Conservation (phyloP, 2,113 vertebrate genomes). For the Rhinogobius similis region DNA sequence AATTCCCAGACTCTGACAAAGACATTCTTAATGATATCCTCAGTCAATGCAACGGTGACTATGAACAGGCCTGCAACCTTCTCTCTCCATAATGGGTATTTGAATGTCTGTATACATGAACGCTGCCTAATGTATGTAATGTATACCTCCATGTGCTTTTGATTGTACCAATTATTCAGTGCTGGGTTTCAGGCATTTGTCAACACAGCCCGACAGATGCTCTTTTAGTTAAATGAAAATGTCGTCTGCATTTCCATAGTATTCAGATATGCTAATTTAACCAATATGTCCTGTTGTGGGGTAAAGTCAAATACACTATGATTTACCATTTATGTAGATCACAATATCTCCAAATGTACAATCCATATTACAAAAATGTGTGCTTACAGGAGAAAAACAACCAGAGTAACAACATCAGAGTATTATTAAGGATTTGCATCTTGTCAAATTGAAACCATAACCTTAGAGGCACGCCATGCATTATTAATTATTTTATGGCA, state of each 20-base stretch:
- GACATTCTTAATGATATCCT: conserved; percentile 67
- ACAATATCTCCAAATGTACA: background rate
- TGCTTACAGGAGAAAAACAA: background rate
- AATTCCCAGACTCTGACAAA: conserved; percentile 52
- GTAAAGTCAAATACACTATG: background rate
- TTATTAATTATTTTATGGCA: too few relatives aligned
- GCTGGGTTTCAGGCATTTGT: conserved; percentile 31
- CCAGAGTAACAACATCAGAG: too few relatives aligned
- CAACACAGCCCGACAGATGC: conserved; percentile 40
- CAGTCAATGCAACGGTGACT: conserved; percentile 63
- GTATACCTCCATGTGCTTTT: conserved; percentile 20
- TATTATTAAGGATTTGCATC: too few relatives aligned
- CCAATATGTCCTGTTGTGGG: background rate
- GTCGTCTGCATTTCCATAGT: background rate
- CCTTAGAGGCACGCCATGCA: too few relatives aligned
- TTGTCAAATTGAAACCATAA: too few relatives aligned
- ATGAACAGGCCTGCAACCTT: conserved; percentile 51
- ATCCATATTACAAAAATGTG: background rate
- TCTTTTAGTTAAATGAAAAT: conserved; percentile 19
- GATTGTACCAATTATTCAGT: conserved; percentile 36
- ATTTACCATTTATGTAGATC: background rate
- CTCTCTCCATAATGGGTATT: conserved; percentile 12
- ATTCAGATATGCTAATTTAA: background rate
- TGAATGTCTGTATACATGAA: background rate
- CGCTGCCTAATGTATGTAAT: background rate